phyloP scores from a whole-genome alignment of 2,888 invertebrate species.

The Leptinotarsa tumamoca region DNA sequence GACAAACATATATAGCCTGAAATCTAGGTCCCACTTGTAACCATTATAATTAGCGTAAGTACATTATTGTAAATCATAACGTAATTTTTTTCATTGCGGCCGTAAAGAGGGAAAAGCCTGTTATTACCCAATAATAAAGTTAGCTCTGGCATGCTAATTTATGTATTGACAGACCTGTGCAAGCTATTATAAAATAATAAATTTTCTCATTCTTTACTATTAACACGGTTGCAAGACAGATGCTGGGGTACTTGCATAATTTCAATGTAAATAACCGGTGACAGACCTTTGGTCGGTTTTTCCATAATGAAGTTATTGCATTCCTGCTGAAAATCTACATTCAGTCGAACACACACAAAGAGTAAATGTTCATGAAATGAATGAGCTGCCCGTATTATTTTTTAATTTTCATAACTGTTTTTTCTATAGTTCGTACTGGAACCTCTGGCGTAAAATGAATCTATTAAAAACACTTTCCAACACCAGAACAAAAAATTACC shows the following conservation, averaged over 20 bases:
- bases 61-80: conserved; percentile 14
- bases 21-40: conserved; percentile 10
- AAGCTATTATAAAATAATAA: conserved; percentile 18
- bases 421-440: too few species aligned
- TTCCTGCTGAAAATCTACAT: not conserved
- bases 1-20: conserved; percentile 2
- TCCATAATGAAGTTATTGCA: conserved; percentile 4
- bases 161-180: conserved; percentile 17
- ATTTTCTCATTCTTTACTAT: conserved; percentile 17
- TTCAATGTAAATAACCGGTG: not conserved
- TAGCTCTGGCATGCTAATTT: conserved; percentile 13
- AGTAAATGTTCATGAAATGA: not conserved
- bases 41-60: conserved; percentile 14
- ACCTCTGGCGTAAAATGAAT: too few species aligned
- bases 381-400: too few species aligned
- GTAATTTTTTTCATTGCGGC: not conserved
- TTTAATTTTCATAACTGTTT: too few species aligned
- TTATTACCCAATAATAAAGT: conserved; percentile 21
- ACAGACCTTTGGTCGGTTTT: conserved; percentile 1
- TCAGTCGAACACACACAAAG: not conserved
- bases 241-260: conserved; percentile 17
- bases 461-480: too few species aligned
- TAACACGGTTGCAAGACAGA: conserved; percentile 20
- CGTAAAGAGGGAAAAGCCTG: conserved; percentile 14
- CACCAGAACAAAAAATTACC: too few species aligned